These are phyloP conservation scores for Chymomyza caudatula DNA, from an alignment of 2,888 invertebrate genomes.

Conservation along the genomic window DNA sequence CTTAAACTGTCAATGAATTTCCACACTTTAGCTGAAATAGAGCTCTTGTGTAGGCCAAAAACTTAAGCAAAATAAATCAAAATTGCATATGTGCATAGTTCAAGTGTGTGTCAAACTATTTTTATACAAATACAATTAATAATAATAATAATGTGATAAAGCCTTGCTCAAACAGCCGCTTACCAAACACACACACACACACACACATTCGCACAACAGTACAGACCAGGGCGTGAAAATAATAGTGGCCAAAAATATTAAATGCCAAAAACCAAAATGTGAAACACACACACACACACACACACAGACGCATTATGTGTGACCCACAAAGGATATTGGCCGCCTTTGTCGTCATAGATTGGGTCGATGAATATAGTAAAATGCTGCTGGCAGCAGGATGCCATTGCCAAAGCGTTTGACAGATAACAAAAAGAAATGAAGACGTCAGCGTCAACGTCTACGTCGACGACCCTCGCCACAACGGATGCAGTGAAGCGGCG, in stretches of 20 bases:
- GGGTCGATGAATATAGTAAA: conserved; percentile 56
- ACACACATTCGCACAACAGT: background rate
- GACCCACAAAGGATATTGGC: conserved; percentile 54
- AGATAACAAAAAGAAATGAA: conserved; percentile 53
- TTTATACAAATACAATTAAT: conserved; percentile 11
- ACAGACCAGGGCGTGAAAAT: background rate
- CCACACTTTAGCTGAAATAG: background rate
- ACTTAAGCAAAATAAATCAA: background rate
- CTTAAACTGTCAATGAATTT: conserved; percentile 22
- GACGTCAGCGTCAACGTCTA: conserved; percentile 40
- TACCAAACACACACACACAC: background rate
- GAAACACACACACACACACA: conserved; percentile 15
- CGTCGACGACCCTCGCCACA: conserved; percentile 7
- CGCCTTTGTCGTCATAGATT: conserved; percentile 53
- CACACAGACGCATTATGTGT: conserved; percentile 7
- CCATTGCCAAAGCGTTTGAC: conserved; percentile 45
- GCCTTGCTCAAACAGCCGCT: background rate
- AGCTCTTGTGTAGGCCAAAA: background rate
- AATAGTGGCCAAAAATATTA: conserved; percentile 5
- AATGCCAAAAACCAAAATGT: conserved; percentile 32
- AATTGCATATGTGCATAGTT: conserved; percentile 16
- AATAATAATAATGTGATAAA: conserved; percentile 33
- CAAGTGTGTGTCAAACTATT: conserved; percentile 33
- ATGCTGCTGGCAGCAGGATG: conserved; percentile 40
- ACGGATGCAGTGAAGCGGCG: conserved; percentile 46